These are phyloP conservation scores for Eulemur coronatus DNA, from an alignment of 2,797 vertebrate genomes.

Conservation along the genomic window DNA sequence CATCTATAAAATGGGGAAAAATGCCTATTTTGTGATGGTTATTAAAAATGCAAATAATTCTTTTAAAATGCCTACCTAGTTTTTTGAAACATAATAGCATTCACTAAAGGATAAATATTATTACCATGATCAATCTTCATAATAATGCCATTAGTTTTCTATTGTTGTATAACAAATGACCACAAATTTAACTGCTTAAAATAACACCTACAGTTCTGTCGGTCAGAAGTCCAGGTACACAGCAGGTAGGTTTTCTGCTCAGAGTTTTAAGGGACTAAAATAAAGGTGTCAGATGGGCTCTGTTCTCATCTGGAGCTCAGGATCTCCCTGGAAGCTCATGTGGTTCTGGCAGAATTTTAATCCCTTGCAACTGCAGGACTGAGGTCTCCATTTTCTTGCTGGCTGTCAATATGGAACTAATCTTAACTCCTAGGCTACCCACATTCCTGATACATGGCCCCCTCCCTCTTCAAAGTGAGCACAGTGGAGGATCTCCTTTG, in stretches of 20 bases:
- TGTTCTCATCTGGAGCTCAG: not conserved
- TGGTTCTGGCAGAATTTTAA: not conserved
- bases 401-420: not conserved
- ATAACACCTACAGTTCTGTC: not conserved
- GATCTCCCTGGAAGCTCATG: not conserved
- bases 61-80: not conserved
- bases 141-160: not conserved
- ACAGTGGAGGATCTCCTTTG: not conserved
- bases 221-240: not conserved
- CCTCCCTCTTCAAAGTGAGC: not conserved
- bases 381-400: not conserved
- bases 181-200: not conserved
- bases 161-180: not conserved
- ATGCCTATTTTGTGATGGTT: not conserved
- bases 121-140: not conserved
- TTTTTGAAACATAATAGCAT: not conserved
- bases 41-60: conserved; percentile 17
- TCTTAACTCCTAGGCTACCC: not conserved
- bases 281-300: not conserved
- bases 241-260: not conserved
- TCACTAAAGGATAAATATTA: not conserved
- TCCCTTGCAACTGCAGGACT: not conserved
- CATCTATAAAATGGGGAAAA: not conserved
- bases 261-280: not conserved
- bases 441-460: not conserved